phyloP scores from a whole-genome alignment of 2,888 invertebrate species.

The Andrena camellia region DNA sequence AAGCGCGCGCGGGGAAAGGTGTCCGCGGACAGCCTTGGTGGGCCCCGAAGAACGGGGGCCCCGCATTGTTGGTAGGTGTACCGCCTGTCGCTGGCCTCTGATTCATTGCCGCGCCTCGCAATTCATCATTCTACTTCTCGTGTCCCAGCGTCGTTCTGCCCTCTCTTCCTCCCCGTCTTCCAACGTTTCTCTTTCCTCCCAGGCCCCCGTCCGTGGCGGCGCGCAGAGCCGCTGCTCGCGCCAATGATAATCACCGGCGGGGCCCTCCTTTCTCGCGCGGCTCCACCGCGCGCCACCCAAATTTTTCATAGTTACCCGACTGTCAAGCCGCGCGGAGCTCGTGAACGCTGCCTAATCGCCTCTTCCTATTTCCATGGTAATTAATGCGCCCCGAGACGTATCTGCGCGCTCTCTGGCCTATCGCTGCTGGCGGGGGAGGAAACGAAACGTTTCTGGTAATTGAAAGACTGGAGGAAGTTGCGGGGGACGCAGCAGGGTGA shows the following conservation, averaged over 20 bases:
- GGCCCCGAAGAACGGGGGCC: slow-evolving; percentile 75
- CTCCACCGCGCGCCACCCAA: slow-evolving; percentile 31
- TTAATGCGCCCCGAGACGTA: slow-evolving; percentile 17
- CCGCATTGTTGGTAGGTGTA: slow-evolving; percentile 80
- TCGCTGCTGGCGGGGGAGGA: background rate
- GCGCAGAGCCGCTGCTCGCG: slow-evolving; percentile 38
- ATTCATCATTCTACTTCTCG: slow-evolving; percentile 79
- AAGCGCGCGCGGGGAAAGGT: slow-evolving; percentile 70
- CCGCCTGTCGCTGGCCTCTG: slow-evolving; percentile 78
- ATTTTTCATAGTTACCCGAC: slow-evolving; percentile 51
- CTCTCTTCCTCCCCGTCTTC: slow-evolving; percentile 39
- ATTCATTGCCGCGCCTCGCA: slow-evolving; percentile 80
- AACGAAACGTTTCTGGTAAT: background rate
- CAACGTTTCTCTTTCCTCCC: slow-evolving; percentile 7
- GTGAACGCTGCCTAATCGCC: slow-evolving; percentile 34
- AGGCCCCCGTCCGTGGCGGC: background rate
- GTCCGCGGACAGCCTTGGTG: slow-evolving; percentile 77
- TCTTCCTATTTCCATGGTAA: slow-evolving; percentile 32
- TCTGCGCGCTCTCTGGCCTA: background rate
- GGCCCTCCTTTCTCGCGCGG: slow-evolving; percentile 53
- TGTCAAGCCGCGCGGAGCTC: slow-evolving; percentile 24
- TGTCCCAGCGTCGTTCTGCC: slow-evolving; percentile 68
- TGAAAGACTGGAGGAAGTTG: background rate
- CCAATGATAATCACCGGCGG: slow-evolving; percentile 65
- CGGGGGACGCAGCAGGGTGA: no score